These are phyloP conservation scores for Argyresthia albistria DNA, from an alignment of 2,888 invertebrate genomes.

Conservation along the genomic window DNA sequence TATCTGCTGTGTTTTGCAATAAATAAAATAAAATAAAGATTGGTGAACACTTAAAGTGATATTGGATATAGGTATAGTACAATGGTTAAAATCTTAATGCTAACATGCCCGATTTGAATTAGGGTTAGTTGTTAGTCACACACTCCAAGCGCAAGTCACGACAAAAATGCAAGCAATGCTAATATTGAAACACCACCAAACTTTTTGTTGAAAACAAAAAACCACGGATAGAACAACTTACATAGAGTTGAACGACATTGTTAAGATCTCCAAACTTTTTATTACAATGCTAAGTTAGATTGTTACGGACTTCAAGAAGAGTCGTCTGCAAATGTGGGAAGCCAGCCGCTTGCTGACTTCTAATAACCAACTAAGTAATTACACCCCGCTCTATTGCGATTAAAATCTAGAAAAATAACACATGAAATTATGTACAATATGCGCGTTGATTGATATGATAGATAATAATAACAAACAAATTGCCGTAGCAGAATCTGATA, in stretches of 20 bases:
- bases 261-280: conserved; percentile 18
- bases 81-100: too few species aligned
- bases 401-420: not conserved
- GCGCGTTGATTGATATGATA: not conserved
- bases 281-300: not conserved
- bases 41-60: too few species aligned
- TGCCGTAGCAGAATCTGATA: conserved; percentile 10
- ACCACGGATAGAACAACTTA: conserved; percentile 37
- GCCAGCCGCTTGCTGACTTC: conserved; percentile 38
- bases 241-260: conserved; percentile 63
- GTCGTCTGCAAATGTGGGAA: too few species aligned
- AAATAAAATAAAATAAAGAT: too few species aligned
- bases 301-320: conserved; percentile 11
- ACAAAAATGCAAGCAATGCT: not conserved
- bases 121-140: too few species aligned
- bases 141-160: not conserved
- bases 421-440: not conserved
- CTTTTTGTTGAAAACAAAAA: not conserved
- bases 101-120: too few species aligned
- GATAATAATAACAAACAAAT: not conserved
- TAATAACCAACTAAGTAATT: conserved; percentile 13
- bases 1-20: too few species aligned
- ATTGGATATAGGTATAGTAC: too few species aligned
- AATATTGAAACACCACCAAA: not conserved
- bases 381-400: not conserved